A percentile compares a stretch with the other conserved stretches of the same genome.
These are phyloP conservation scores for Druon quercuslanigerum DNA, from an alignment of 1,140 invertebrate genomes.

Conservation along the genomic window DNA sequence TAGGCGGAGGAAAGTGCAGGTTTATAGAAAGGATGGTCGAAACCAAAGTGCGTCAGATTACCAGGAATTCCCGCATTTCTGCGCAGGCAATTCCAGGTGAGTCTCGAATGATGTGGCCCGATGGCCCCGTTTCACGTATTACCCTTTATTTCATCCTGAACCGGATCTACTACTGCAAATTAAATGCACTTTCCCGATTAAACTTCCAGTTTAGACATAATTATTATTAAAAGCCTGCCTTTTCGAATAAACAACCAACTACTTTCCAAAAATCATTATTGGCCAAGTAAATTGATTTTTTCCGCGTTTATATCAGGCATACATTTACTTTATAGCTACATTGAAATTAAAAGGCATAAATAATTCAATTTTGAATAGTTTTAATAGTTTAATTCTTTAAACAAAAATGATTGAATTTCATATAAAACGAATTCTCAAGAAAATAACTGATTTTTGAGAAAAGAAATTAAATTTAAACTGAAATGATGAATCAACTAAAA, in stretches of 20 bases:
- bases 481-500: too few species aligned
- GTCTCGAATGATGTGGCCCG: slow-evolving; percentile 62
- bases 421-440: too few species aligned
- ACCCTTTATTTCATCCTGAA: slow-evolving; percentile 34
- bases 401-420: too few species aligned
- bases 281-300: background rate
- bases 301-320: too few species aligned
- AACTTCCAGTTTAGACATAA: slow-evolving; percentile 3
- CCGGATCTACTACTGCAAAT: slow-evolving; percentile 41
- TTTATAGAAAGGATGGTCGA: slow-evolving; percentile 34
- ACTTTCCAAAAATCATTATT: slow-evolving; percentile 7
- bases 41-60: slow-evolving; percentile 54
- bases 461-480: too few species aligned
- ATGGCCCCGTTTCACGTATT: slow-evolving; percentile 53
- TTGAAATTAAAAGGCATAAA: too few species aligned
- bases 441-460: too few species aligned
- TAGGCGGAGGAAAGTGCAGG: background rate
- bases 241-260: slow-evolving; percentile 8
- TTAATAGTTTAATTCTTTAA: too few species aligned
- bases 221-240: slow-evolving; percentile 13
- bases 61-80: slow-evolving; percentile 63
- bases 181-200: slow-evolving; percentile 13
- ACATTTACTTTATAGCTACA: too few species aligned
- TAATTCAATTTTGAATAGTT: too few species aligned
- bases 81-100: slow-evolving; percentile 65